Evolutionary conservation across 2,797 vertebrate species (phyloP).

Genomic region (Hephaestus fuliginosus): DNA sequence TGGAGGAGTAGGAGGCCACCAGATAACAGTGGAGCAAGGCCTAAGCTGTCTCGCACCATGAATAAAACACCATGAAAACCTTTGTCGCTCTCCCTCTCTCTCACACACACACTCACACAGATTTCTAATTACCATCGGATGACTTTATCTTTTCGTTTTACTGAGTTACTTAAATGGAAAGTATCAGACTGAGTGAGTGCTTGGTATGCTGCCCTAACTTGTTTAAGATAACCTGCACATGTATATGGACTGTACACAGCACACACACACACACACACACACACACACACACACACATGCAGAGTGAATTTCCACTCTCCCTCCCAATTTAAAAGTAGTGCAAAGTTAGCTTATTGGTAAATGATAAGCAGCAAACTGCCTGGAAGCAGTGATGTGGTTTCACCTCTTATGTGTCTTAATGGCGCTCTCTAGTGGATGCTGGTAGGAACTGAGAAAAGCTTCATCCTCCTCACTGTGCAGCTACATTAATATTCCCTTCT

Average conservation of each 20-base stretch:
- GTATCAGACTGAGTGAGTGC: conserved; percentile 20
- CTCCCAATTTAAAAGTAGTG: neutral
- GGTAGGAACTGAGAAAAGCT: conserved; percentile 20
- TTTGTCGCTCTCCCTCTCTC: conserved; percentile 9
- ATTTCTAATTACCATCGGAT: conserved; percentile 58
- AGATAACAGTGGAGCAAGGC: conserved; percentile 80
- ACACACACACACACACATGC: neutral
- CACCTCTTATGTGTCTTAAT: conserved; percentile 26
- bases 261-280: neutral
- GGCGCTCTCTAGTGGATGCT: conserved; percentile 58
- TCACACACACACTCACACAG: conserved; percentile 29
- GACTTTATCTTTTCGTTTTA: conserved; percentile 61
- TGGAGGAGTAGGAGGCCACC: conserved; percentile 77
- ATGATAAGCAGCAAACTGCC: conserved; percentile 16
- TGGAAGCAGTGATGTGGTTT: conserved; percentile 32
- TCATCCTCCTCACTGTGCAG: neutral
- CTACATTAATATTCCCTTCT: neutral
- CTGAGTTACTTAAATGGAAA: conserved; percentile 56
- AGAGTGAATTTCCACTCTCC: neutral
- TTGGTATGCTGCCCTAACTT: neutral
- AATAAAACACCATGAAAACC: conserved; percentile 62
- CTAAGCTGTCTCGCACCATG: conserved; percentile 66
- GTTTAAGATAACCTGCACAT: conserved; percentile 31
- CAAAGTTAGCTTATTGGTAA: conserved; percentile 22
- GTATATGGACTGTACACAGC: conserved; percentile 1